phyloP scores from a whole-genome alignment of 1,140 invertebrate genomes.

The Heliothis virescens region DNA sequence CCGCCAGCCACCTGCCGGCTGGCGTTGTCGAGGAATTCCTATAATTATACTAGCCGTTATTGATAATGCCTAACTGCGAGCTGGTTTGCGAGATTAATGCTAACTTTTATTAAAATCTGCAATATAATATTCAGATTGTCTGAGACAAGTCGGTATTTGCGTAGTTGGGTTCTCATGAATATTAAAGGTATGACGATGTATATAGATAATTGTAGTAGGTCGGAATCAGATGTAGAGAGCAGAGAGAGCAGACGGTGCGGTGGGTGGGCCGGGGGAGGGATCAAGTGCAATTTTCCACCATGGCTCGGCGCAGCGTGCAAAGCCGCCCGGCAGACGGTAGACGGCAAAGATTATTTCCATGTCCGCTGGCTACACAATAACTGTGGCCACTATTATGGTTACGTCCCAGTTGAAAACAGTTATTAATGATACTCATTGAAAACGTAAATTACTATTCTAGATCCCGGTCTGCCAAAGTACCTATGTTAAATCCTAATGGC shows the following conservation, averaged over 20 bases:
- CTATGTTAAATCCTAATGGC: slow-evolving; percentile 5
- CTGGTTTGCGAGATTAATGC: background rate
- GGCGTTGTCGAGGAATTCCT: slow-evolving; percentile 12
- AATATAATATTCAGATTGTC: background rate
- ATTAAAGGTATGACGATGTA: slow-evolving; percentile 28
- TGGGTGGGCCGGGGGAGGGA: slow-evolving; percentile 58
- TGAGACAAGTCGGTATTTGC: background rate
- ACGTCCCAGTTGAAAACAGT: slow-evolving; percentile 25
- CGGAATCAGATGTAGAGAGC: slow-evolving; percentile 53
- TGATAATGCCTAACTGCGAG: slow-evolving; percentile 12
- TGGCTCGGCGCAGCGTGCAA: slow-evolving; percentile 60
- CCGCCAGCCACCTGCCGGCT: slow-evolving; percentile 48
- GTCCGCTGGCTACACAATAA: slow-evolving; percentile 38
- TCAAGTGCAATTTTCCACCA: slow-evolving; percentile 79
- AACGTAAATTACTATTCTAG: slow-evolving; percentile 15
- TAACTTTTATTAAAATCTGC: slow-evolving; percentile 9
- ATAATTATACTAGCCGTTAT: slow-evolving; percentile 34
- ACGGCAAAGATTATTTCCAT: slow-evolving; percentile 46
- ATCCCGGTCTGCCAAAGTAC: slow-evolving; percentile 1
- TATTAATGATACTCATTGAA: slow-evolving; percentile 31
- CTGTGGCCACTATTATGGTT: slow-evolving; percentile 38
- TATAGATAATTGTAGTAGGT: slow-evolving; percentile 52
- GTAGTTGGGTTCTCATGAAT: slow-evolving; percentile 22
- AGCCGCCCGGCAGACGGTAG: slow-evolving; percentile 34
- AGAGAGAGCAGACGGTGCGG: slow-evolving; percentile 28